Percentiles rank a stretch among this genome's conserved stretches.
phyloP scores from a whole-genome alignment of 2,888 invertebrate species.

The Branchellion lobata region DNA sequence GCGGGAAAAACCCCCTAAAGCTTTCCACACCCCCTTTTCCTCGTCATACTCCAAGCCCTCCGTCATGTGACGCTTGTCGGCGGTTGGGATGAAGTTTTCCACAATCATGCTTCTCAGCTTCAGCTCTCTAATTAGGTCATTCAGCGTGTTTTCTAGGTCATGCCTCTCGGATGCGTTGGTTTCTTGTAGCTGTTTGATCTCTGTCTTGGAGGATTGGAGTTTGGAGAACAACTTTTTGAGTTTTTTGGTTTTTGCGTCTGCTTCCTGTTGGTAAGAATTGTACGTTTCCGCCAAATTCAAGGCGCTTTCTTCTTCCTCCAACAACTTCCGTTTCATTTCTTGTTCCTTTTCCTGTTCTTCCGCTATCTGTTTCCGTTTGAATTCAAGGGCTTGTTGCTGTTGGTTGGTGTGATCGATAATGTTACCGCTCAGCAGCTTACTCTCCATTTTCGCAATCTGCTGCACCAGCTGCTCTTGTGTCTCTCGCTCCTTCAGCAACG shows the following conservation, averaged over 20 bases:
- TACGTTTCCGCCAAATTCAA: constrained; percentile 86
- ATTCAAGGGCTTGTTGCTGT: constrained; percentile 84
- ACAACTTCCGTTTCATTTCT: constrained; percentile 90
- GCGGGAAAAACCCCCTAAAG: constrained; percentile 50
- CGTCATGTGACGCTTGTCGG: constrained; percentile 75
- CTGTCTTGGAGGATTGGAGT: constrained; percentile 74
- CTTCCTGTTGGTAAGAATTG: constrained; percentile 88
- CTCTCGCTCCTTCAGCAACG: constrained; percentile 5
- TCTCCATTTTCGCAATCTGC: constrained; percentile 73
- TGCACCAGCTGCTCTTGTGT: constrained; percentile 23
- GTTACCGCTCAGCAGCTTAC: constrained; percentile 88
- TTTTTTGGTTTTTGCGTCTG: constrained; percentile 91
- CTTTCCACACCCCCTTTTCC: constrained; percentile 76
- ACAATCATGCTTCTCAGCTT: constrained; percentile 74
- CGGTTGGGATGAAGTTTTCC: constrained; percentile 64
- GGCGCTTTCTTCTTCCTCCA: constrained; percentile 88
- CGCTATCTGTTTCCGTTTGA: constrained; percentile 80
- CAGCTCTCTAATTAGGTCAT: constrained; percentile 83
- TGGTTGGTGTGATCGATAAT: constrained; percentile 92
- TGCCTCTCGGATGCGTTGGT: constrained; percentile 87
- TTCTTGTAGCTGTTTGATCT: constrained; percentile 78
- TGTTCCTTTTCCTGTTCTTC: constrained; percentile 77
- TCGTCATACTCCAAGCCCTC: constrained; percentile 78
- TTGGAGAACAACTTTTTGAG: constrained; percentile 85
- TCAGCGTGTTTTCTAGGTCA: constrained; percentile 85